Evolutionary conservation across 2,797 vertebrate genomes (phyloP), one percentile per base, ranked within the genome.

Genomic region (Eremophila alpestris): DNA sequence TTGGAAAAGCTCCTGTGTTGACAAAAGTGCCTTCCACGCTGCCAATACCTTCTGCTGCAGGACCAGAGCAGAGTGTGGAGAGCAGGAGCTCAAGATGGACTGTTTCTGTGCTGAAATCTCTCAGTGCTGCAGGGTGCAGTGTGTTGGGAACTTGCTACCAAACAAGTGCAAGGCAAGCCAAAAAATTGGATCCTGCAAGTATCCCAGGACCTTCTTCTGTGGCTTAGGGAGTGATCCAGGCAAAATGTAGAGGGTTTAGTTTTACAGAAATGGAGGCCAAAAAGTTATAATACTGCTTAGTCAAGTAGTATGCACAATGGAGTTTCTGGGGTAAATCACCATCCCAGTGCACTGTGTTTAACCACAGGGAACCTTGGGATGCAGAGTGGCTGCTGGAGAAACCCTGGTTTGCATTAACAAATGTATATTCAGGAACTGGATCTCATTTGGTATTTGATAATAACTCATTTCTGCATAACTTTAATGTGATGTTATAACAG

Each of bases 81-180:
- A 68, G 65, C 55, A 46, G 45, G 11, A 73, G 49, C n/a, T 68
- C 22, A 8, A 10, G 48, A 5, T 0, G 0, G 13, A 13, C 9
- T 5, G 12, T 6, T 16, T 10, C 10, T 56, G 38, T 34, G 55
- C 76, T 59, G 60, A 54, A 77, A 48, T 5, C 10, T 54, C 59
- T 54, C 40, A 5, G 34, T 26, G 30, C 56, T 2, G 0, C 0
- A 1, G 7, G 17, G 30, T 34, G 23, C 27, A 5, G 23, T 2
- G 27, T 17, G 13, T 7, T 43, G 51, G 32, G 24, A 54, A 49
- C 36, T 63, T 56, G 32, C 43, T 29, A 51, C 26, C 1, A 1
- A 29, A 30, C 13, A 41, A 5, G 26, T n/a, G 26, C 78, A 54
- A 62, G 29, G 43, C 32, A 9, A 40, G 24, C 40, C 22, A 36